Evolutionary conservation across 2,797 vertebrate genomes (phyloP).

Genomic region (Sebastes itinus): DNA sequence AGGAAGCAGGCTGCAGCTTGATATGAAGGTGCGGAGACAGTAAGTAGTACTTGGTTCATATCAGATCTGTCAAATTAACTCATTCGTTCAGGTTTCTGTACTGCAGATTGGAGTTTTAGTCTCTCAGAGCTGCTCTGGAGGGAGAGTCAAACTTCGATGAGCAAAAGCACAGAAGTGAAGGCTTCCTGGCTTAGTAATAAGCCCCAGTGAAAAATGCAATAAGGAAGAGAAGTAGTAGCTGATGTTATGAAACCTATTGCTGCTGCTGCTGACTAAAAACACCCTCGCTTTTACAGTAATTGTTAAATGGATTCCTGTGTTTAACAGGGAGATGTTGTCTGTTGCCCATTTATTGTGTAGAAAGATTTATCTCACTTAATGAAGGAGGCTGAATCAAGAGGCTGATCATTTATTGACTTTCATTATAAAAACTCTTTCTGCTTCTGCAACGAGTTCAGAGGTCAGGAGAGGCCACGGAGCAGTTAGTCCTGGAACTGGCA

Average conservation of each 20-base stretch:
- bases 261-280: neutral
- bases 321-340: neutral
- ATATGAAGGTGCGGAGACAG: slow-evolving; percentile 20
- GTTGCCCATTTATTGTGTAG: neutral
- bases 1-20: neutral
- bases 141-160: slow-evolving; percentile 1
- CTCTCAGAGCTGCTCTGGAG: neutral
- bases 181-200: neutral
- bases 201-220: neutral
- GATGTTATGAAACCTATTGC: neutral
- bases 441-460: neutral
- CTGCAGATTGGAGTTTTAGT: slow-evolving; percentile 6
- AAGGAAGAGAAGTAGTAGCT: neutral
- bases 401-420: neutral
- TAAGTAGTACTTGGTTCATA: neutral
- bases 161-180: neutral
- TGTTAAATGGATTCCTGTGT: neutral
- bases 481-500: neutral
- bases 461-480: neutral
- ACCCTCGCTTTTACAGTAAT: neutral
- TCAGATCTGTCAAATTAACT: slow-evolving; percentile 24
- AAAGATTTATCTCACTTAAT: neutral
- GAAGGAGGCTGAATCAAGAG: neutral
- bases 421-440: neutral
- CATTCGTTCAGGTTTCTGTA: slow-evolving; percentile 4